Conservation (phyloP, 37 sponge, comb jelly and placozoan genomes). For the Spongilla lacustris region DNA sequence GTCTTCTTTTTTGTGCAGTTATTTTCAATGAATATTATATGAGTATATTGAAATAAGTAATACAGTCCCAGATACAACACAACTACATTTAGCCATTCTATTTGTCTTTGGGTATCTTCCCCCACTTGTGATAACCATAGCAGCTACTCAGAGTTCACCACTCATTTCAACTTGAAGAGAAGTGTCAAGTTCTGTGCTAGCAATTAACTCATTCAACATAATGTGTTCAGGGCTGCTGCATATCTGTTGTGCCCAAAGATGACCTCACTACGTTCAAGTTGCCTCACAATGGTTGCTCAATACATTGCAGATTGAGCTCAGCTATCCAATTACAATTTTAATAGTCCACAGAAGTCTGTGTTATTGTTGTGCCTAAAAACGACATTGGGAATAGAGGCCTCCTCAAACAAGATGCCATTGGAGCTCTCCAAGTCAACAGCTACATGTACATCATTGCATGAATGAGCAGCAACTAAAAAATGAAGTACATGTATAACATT, state of each 20-base stretch:
- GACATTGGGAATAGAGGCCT: not conserved
- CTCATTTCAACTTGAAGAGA: not conserved
- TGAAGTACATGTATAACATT: no score
- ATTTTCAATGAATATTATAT: not conserved
- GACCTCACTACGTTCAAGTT: not conserved
- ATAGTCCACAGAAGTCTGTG: not conserved
- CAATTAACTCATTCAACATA: not conserved
- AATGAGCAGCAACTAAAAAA: no score
- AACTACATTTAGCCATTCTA: not conserved
- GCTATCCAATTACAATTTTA: not conserved
- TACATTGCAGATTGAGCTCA: not conserved
- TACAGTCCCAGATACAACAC: not conserved
- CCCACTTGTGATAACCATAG: not conserved
- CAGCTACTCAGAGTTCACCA: not conserved
- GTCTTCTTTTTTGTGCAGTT: not conserved
- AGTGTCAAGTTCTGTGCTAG: not conserved
- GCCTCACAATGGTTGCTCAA: not conserved
- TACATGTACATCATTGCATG: no score
- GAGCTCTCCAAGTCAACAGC: no score
- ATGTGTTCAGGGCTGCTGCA: not conserved
- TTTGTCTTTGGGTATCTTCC: not conserved
- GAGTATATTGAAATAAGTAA: not conserved
- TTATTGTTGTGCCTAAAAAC: not conserved
- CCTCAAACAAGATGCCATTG: no score
- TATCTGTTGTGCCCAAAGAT: not conserved